Percentiles rank a stretch among this genome's conserved stretches.
Evolutionary conservation across 2,113 vertebrate genomes (phyloP).

Genomic region (Acinonyx jubatus): DNA sequence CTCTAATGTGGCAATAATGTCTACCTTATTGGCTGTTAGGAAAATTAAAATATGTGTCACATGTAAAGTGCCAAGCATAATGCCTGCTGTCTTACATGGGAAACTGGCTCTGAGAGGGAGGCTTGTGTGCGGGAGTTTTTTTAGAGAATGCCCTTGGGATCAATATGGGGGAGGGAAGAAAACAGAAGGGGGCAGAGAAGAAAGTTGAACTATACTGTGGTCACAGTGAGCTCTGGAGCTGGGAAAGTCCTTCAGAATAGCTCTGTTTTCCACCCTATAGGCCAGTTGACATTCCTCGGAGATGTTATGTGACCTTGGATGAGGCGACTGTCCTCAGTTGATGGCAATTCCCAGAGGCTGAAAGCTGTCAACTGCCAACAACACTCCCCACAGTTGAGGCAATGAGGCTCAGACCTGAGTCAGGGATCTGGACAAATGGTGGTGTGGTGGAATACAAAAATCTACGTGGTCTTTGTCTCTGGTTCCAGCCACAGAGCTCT

Average conservation of each 20-base stretch:
- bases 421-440: neutral
- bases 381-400: neutral
- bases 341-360: neutral
- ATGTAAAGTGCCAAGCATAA: neutral
- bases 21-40: neutral
- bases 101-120: neutral
- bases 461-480: neutral
- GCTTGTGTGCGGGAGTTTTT: neutral
- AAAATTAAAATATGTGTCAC: neutral
- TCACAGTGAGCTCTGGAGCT: neutral
- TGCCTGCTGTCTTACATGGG: neutral
- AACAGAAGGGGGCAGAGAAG: neutral
- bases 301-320: neutral
- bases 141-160: neutral
- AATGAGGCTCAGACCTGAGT: neutral
- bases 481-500: neutral
- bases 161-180: neutral
- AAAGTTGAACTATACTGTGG: neutral
- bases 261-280: neutral
- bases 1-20: neutral
- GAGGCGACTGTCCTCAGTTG: neutral
- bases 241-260: neutral
- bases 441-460: neutral
- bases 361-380: neutral
- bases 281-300: neutral